Percentiles rank a stretch among this genome's conserved stretches.
Conservation (phyloP, 2,797 vertebrate genomes). For the Thripadectes ignobilis region DNA sequence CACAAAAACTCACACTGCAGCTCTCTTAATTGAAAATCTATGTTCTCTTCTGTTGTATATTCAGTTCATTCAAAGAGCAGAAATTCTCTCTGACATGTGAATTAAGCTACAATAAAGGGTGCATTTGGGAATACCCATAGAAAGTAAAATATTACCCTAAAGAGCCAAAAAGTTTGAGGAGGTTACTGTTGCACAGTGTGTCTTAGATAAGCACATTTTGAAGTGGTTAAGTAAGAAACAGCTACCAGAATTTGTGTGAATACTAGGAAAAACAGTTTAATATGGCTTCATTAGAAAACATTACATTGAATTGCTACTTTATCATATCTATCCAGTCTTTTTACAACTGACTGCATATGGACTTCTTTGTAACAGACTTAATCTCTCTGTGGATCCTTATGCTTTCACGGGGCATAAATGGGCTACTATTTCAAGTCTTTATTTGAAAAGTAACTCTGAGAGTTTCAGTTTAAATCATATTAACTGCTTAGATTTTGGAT, state of each 20-base stretch:
- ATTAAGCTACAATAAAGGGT: background rate
- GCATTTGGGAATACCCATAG: rapidly evolving
- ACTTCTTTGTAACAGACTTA: background rate
- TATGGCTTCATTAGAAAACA: background rate
- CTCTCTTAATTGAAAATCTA: background rate
- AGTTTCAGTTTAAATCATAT: background rate
- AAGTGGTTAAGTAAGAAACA: background rate
- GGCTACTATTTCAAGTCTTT: background rate
- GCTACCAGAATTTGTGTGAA: background rate
- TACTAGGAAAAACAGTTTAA: background rate
- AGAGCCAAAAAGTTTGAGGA: background rate
- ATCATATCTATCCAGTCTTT: background rate
- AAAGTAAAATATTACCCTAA: background rate
- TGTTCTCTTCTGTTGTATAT: background rate
- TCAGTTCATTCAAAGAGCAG: background rate
- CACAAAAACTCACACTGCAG: background rate
- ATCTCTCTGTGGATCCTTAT: background rate
- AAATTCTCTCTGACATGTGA: rapidly evolving
- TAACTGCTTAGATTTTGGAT: slow-evolving; percentile 3
- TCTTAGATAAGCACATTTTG: background rate
- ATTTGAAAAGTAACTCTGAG: background rate
- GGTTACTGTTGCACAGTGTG: rapidly evolving
- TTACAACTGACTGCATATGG: background rate
- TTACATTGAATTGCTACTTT: background rate
- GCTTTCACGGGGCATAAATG: background rate